These are phyloP conservation scores for Luidia sarsii DNA, from an alignment of 53 echinoderm and acorn worm genomes.

Conservation along the genomic window DNA sequence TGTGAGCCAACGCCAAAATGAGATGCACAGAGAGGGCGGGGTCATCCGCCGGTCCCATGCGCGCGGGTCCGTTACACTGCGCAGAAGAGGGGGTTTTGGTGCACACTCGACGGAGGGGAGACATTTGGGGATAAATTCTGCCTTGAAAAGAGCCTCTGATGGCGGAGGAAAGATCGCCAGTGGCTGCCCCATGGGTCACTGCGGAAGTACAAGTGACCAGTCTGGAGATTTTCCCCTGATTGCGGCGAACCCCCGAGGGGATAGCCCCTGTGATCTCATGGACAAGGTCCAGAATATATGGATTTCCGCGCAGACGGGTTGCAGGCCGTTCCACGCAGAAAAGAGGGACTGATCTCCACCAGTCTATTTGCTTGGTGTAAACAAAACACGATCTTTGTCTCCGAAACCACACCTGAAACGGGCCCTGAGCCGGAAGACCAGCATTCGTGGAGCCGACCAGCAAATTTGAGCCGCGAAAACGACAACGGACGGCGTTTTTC, in stretches of 20 bases:
- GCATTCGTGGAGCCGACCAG: not conserved
- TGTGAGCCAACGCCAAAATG: too few species aligned
- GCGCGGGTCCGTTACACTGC: constrained; percentile 10
- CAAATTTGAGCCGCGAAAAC: not conserved
- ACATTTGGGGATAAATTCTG: not conserved
- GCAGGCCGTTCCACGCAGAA: constrained; percentile 19
- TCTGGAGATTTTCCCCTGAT: not conserved
- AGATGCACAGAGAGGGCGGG: constrained; percentile 9
- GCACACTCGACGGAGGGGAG: too few species aligned
- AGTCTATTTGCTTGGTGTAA: constrained; percentile 31
- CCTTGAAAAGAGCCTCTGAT: too few species aligned
- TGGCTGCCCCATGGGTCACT: not conserved
- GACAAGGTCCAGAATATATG: not conserved
- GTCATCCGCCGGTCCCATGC: constrained; percentile 3
- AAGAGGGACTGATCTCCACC: constrained; percentile 25
- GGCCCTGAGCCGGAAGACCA: constrained; percentile 11
- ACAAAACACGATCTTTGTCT: constrained; percentile 52
- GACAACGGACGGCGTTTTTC: constrained; percentile 33
- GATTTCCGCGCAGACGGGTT: constrained; percentile 34
- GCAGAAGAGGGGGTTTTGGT: constrained; percentile 6
- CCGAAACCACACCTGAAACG: constrained; percentile 23
- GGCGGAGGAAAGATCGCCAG: too few species aligned
- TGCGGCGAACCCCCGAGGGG: too few species aligned
- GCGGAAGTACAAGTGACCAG: not conserved
- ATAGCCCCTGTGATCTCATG: too few species aligned